Base-by-base conservation (phyloP, 2,888 invertebrate species). In the Pandemis cinnamomeana region DNA sequence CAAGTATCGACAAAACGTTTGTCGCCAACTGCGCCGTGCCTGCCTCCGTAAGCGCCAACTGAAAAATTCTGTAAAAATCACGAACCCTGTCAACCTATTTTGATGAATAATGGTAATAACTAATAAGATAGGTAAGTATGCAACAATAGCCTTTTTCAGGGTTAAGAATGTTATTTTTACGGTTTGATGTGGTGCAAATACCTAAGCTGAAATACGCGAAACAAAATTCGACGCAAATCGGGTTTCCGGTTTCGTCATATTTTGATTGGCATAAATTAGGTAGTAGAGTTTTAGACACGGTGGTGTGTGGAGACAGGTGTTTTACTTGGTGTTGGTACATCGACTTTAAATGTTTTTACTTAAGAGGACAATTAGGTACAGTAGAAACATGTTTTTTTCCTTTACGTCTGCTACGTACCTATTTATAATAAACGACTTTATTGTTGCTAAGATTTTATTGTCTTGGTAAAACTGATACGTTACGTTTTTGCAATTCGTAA, bases 21-120 rank as follows among this genome's bases (percentile, higher is more conserved):
- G 87, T 89, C 84, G 85, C 80, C 82, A 84, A 78, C 85, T 75
- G 61, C 15, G 20, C 71, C 78, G 89, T 88, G 83, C 88, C 88
- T 82, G 87, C 83, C 81, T 80, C 85, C 81, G 78, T 82, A 82
- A 84, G 86, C 89, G 81, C 91, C 82, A 80, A 64, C 82, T 88
- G 89, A 89, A 91, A 89, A 89, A 84, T 82, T 78, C 79, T 84
- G 84, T 84, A 89, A 90, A 89, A 90, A 89, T 82, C 85, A 86
- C 85, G 81, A 88, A 87, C 84, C 84, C 85, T 83, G 84, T 81
- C 81, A 79, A 41, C 75, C 69, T 62, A 66, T 72, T 74, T 60
- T 58, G 68, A 71, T 67, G 15, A 66, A 44, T 66, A 48, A 58
- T 66, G 58, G 10, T 68, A 48, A 27, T 51, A 36, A 41, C 13